Percentiles rank a stretch among this genome's conserved stretches.
Evolutionary conservation across 1,140 invertebrate species (phyloP).

Genomic region (Nymphalis io): DNA sequence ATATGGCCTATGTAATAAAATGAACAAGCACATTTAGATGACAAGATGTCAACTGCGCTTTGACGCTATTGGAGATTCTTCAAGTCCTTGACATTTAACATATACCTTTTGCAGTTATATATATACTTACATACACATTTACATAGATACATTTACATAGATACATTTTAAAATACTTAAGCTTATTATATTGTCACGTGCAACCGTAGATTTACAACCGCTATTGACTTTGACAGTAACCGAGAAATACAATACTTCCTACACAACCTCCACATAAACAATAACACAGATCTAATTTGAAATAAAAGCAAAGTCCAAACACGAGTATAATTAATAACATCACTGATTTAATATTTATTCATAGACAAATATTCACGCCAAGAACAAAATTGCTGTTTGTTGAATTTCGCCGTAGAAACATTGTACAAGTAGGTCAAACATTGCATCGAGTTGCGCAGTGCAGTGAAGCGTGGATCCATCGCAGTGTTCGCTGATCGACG

Average conservation of each 20-base stretch:
- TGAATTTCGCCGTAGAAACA: conserved; percentile 54
- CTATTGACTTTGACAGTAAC: conserved; percentile 4
- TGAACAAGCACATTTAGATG: too few species aligned
- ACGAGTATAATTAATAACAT: background rate
- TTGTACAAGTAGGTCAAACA: conserved; percentile 68
- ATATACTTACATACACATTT: too few species aligned
- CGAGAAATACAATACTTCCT: conserved; percentile 11
- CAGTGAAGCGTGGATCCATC: conserved; percentile 61
- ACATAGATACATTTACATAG: too few species aligned
- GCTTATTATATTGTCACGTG: too few species aligned
- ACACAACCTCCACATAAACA: background rate
- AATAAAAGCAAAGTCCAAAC: background rate
- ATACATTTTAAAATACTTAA: too few species aligned
- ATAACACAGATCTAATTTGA: background rate
- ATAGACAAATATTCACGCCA: background rate
- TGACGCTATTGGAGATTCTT: too few species aligned
- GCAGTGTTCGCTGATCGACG: conserved; percentile 63
- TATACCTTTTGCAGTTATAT: too few species aligned
- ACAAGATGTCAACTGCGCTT: too few species aligned
- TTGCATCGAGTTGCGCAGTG: conserved; percentile 64
- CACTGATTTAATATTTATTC: background rate
- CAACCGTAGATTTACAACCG: too few species aligned
- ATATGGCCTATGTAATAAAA: too few species aligned
- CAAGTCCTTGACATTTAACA: too few species aligned
- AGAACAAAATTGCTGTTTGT: conserved; percentile 19